Base-by-base conservation (phyloP, 2,113 vertebrate genomes). In the Vanacampus margaritifer region DNA sequence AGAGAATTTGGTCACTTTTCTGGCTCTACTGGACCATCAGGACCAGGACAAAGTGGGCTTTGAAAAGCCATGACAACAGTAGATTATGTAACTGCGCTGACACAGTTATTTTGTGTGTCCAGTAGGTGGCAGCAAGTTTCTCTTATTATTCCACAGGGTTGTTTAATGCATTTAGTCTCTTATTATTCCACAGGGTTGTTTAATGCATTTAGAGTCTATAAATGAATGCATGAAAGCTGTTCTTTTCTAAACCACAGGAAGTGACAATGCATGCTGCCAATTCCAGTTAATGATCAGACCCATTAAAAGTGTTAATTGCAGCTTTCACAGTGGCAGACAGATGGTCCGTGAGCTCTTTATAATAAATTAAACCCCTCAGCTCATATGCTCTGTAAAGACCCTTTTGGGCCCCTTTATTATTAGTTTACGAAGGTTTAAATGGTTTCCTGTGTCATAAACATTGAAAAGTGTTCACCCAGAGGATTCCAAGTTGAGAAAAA, bases 51-150 rank as follows among this genome's bases (percentile, higher is more conserved):
- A 13, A 26, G n/a, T 54, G 51, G 24, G 3, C 24, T 24, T 54
- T 9, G 21, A 41, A 41, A 41, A 41, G 39, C 39, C 39, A 12
- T 41, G 13, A 41, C 13, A 7, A 51, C 21, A 10, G 21, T n/a
- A 5, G 24, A 24, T 73, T 74, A 70, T 68, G 43, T 74, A 41
- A 50, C 23, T 74, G 37, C 54, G n/a, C 12, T 23, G 1, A 11
- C 32, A 56, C 32, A 56, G 13, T 28, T 2, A 12, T 64, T 16
- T 7, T 28, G 19, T 51, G 24, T 6, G 4, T 65, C 36, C 85
- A 83, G 56, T 69, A 89, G 84, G 70, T 86, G 87, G 87, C 80
- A 83, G 75, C 75, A 85, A 3, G 63, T 35, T 37, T 13, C 61
- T 43, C 3, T 39, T n/a, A 8, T 36, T 60, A 23, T 39, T 17